A percentile compares a stretch with the other conserved stretches of the same genome.
Evolutionary conservation across 2,888 invertebrate genomes (phyloP).

Genomic region (Aphodius sticticus): DNA sequence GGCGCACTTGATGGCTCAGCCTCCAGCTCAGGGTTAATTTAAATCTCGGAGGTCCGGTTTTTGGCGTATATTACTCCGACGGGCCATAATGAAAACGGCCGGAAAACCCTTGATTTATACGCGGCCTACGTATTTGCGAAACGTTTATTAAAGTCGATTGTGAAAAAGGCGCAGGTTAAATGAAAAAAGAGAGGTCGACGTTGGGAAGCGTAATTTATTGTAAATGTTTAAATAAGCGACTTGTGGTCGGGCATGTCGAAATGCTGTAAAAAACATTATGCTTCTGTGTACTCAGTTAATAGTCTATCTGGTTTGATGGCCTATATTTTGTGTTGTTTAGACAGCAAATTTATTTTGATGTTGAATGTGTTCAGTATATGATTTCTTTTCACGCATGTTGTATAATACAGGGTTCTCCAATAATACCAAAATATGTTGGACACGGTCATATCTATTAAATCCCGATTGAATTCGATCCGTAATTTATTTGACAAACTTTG

Average conservation of each 20-base stretch:
- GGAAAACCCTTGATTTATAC: not conserved
- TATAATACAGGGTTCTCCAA: too few relatives aligned
- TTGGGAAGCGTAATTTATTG: not conserved
- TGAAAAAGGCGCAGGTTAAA: not conserved
- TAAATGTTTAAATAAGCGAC: not conserved
- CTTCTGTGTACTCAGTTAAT: too few relatives aligned
- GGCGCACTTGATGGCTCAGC: not conserved
- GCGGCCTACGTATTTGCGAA: not conserved
- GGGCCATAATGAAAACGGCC: not conserved
- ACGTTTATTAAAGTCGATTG: not conserved
- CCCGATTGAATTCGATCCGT: too few relatives aligned
- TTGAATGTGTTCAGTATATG: too few relatives aligned
- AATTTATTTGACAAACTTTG: too few relatives aligned
- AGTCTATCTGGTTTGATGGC: too few relatives aligned
- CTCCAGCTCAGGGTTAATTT: not conserved
- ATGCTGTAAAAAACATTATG: too few relatives aligned
- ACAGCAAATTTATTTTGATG: too few relatives aligned
- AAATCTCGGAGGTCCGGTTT: not conserved
- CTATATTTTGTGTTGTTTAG: too few relatives aligned
- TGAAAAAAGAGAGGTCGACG: not conserved
- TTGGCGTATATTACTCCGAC: not conserved
- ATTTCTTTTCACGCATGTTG: too few relatives aligned
- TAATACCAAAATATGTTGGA: too few relatives aligned
- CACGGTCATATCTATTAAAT: too few relatives aligned
- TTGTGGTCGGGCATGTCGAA: not conserved